These are phyloP conservation scores for Schizotus pectinicornis DNA, from an alignment of 2,888 invertebrate species.

Conservation along the genomic window DNA sequence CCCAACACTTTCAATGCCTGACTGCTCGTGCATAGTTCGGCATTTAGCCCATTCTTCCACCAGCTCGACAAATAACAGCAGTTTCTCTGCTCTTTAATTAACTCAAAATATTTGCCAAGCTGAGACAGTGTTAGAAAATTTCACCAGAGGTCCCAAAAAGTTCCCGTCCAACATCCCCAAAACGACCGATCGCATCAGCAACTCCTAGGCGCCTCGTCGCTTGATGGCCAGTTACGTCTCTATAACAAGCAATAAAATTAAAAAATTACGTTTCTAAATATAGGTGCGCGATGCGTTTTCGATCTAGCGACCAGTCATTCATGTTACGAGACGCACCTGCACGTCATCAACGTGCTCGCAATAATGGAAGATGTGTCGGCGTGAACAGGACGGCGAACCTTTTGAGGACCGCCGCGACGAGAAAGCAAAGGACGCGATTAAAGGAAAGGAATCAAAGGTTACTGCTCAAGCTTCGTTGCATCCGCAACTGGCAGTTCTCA, in stretches of 20 bases:
- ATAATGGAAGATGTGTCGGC: conserved; percentile 10
- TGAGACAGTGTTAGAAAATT: conserved; percentile 35
- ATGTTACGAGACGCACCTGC: conserved; percentile 4
- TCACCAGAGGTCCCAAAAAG: conserved; percentile 30
- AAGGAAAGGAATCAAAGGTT: conserved; percentile 52
- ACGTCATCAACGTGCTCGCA: conserved; percentile 5
- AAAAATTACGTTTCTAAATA: not conserved
- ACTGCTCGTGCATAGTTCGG: conserved; percentile 20
- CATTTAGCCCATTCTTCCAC: conserved; percentile 25
- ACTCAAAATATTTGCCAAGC: conserved; percentile 54
- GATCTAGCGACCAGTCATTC: conserved; percentile 3
- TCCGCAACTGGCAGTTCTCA: conserved; percentile 49
- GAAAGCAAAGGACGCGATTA: conserved; percentile 47
- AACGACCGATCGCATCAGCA: no score
- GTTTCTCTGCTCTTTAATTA: conserved; percentile 54
- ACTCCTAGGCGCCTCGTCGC: no score
- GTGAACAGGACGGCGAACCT: conserved; percentile 21
- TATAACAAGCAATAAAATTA: conserved; percentile 4
- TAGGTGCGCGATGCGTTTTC: not conserved
- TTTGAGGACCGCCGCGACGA: conserved; percentile 35
- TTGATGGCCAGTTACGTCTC: not conserved
- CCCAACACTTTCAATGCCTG: conserved; percentile 26
- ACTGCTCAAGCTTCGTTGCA: conserved; percentile 46
- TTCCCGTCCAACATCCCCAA: not conserved
- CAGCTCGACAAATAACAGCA: conserved; percentile 38